These are phyloP conservation scores for Crocuta crocuta DNA, from an alignment of 2,113 vertebrate species.

Conservation along the genomic window DNA sequence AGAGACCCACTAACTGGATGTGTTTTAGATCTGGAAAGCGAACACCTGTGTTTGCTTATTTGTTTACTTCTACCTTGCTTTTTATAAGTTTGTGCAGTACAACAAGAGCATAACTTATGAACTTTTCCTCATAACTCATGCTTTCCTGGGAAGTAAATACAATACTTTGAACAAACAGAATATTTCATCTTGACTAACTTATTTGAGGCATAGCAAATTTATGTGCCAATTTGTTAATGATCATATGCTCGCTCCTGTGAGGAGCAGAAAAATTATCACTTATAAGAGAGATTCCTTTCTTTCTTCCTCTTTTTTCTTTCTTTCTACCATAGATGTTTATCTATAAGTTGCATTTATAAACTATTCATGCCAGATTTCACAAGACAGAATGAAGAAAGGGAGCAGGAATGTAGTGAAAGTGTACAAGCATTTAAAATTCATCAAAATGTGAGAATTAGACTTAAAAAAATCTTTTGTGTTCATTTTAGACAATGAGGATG, in stretches of 20 bases:
- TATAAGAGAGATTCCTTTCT: neutral
- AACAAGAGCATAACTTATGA: neutral
- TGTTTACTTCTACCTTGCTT: neutral
- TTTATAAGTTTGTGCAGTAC: neutral
- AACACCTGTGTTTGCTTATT: neutral
- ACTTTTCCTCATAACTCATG: neutral
- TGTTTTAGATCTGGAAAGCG: neutral
- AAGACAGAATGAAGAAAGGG: neutral
- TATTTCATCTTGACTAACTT: conserved; percentile 15
- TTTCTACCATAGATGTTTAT: neutral
- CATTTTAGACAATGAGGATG: neutral
- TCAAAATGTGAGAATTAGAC: neutral
- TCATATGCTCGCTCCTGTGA: neutral
- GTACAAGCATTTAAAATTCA: neutral
- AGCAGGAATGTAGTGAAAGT: neutral
- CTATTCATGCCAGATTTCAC: neutral
- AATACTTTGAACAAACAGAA: neutral
- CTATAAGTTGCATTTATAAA: neutral
- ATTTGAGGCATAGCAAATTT: neutral
- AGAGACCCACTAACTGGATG: neutral
- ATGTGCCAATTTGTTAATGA: neutral
- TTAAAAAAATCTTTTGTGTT: neutral
- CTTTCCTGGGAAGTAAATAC: neutral
- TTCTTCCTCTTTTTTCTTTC: neutral
- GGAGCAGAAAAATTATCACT: neutral